phyloP scores from a whole-genome alignment of 1,140 invertebrate genomes.

The Camponotus vicinus region DNA sequence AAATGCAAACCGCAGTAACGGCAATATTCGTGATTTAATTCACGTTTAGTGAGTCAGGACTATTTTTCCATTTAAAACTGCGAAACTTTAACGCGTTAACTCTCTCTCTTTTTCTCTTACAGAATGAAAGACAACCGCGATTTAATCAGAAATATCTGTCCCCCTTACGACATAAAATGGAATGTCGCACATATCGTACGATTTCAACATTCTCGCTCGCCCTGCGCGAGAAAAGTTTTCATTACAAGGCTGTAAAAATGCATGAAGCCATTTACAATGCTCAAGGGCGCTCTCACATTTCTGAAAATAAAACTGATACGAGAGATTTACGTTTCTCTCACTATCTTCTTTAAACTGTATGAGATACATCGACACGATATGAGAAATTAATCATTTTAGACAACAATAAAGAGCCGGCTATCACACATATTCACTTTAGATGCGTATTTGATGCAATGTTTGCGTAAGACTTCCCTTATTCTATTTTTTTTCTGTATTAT shows the following conservation, averaged over 20 bases:
- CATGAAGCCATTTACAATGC: constrained; percentile 46
- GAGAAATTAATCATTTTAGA: background rate
- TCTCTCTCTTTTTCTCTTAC: too few species aligned
- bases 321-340: constrained; percentile 32
- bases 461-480: constrained; percentile 9
- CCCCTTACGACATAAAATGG: constrained; percentile 20
- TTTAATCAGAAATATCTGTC: constrained; percentile 41
- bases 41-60: background rate
- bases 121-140: background rate
- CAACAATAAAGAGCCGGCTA: background rate
- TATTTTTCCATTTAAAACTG: background rate
- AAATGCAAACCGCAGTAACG: background rate
- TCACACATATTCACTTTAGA: too few species aligned
- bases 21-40: constrained; percentile 18
- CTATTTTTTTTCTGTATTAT: background rate
- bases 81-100: background rate
- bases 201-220: constrained; percentile 25
- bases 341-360: constrained; percentile 26
- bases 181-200: constrained; percentile 7
- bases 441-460: constrained; percentile 3
- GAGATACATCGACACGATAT: constrained; percentile 6
- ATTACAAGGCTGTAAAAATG: constrained; percentile 56
- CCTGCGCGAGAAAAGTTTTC: constrained; percentile 22
- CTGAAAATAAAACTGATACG: constrained; percentile 49
- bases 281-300: constrained; percentile 37